Conservation (phyloP, 2,888 invertebrate genomes). For the Chaetogeoica ovagalla region DNA sequence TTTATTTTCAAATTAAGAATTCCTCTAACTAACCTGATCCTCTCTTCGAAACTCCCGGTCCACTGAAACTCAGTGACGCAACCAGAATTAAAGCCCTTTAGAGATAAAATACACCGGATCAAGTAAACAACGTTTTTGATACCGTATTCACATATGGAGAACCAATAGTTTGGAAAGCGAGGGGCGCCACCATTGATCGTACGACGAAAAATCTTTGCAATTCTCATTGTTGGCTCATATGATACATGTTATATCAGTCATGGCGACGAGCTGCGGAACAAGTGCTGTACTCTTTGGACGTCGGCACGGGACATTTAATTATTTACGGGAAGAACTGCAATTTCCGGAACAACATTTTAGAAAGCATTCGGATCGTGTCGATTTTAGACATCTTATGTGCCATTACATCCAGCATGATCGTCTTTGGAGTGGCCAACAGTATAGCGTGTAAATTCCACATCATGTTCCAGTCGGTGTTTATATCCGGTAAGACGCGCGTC, state of each 20-base stretch:
- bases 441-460: constrained; percentile 13
- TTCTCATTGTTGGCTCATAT: too few relatives aligned
- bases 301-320: constrained; percentile 24
- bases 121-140: too few relatives aligned
- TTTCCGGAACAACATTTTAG: constrained; percentile 22
- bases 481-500: constrained; percentile 23
- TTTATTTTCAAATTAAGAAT: too few relatives aligned
- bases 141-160: too few relatives aligned
- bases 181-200: too few relatives aligned
- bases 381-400: constrained; percentile 14
- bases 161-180: too few relatives aligned
- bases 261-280: constrained; percentile 43
- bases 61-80: too few relatives aligned
- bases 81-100: too few relatives aligned
- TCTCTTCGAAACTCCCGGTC: too few relatives aligned
- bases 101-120: too few relatives aligned
- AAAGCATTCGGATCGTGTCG: constrained; percentile 2
- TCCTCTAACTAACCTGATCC: too few relatives aligned
- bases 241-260: not conserved
- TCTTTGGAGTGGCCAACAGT: constrained; percentile 4
- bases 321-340: constrained; percentile 22
- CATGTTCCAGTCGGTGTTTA: constrained; percentile 6
- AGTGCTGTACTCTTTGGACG: constrained; percentile 37
- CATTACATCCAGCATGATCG: not conserved
- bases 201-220: too few relatives aligned